Base-by-base conservation (phyloP, 2,113 vertebrate species). In the Lamprotornis superbus region DNA sequence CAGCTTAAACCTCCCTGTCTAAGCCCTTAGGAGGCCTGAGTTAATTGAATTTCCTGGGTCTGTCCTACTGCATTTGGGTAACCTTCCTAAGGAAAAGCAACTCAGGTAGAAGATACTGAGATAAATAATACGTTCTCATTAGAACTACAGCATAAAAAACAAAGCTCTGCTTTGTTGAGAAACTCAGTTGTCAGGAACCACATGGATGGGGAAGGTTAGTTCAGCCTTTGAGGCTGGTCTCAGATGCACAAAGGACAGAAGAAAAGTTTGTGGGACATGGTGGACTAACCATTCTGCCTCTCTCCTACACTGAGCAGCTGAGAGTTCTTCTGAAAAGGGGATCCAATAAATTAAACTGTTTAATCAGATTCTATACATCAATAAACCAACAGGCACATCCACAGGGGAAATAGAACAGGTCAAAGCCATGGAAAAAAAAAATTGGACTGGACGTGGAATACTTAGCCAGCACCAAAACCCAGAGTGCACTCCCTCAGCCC, bases 141-240 rank as follows among this genome's bases (percentile, higher is more conserved):
- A 76, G 87, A 95, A 92, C 80, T 96, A 95, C 84, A 74, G 67
- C 67, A 91, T 96, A 96, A 94, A 95, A 96, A 94, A 70, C 95
- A 96, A 97, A 97, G 94, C 95, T 95, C 90, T 97, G 93, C 95
- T 97, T 95, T 97, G 94, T 93, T 95, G 88, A 96, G 91, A 89
- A 94, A 92, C 64, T 90, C 74, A 44, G 55, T 80, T 23, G 31
- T 89, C 73, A 93, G 85, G 94, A 96, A 95, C 61, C 94, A 95
- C 74, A n/a, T 55, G 30, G 82, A 92, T 94, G 56, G 95, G 85
- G 81, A 80, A 93, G 76, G 70, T 61, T 42, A 65, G 55, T 63
- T 81, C 69, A 83, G 30, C 73, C 71, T 95, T 73, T 61, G 81
- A 83, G 70, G 68, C 60, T 53, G 57, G 11, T 87, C 83, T 89